These are phyloP conservation scores for Luperina testacea DNA, from an alignment of 2,888 invertebrate genomes.

Conservation along the genomic window DNA sequence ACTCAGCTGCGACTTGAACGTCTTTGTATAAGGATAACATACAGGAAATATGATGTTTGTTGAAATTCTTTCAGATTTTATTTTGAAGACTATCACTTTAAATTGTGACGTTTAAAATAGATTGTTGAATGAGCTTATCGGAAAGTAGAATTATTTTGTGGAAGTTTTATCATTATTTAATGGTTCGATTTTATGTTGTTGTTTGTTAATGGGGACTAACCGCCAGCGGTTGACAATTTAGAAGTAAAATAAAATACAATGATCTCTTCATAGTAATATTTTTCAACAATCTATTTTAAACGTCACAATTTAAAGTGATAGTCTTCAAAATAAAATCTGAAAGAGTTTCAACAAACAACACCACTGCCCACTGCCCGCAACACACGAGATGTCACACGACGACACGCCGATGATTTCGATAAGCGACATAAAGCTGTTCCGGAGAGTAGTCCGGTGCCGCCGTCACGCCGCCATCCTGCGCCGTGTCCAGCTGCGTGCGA, in stretches of 20 bases:
- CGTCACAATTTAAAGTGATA: neutral
- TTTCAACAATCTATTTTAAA: neutral
- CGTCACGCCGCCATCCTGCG: slow-evolving; percentile 25
- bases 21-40: slow-evolving; percentile 7
- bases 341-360: neutral
- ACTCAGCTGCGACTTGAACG: slow-evolving; percentile 2
- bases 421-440: slow-evolving; percentile 63
- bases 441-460: slow-evolving; percentile 54
- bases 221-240: neutral
- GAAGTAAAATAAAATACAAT: neutral
- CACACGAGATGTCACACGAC: slow-evolving; percentile 7
- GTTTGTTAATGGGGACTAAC: neutral
- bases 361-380: neutral
- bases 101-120: neutral
- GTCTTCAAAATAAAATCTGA: neutral
- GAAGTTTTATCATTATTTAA: neutral
- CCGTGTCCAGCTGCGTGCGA: slow-evolving; percentile 28
- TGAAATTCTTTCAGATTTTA: neutral
- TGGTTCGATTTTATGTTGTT: neutral
- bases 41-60: slow-evolving; percentile 8
- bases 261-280: neutral
- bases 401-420: slow-evolving; percentile 41
- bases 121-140: neutral
- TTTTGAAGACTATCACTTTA: neutral
- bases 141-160: neutral